Percentiles rank a stretch among this genome's conserved stretches.
Evolutionary conservation across 2,113 vertebrate genomes (phyloP).

Genomic region (Cyprinodon tularosa): DNA sequence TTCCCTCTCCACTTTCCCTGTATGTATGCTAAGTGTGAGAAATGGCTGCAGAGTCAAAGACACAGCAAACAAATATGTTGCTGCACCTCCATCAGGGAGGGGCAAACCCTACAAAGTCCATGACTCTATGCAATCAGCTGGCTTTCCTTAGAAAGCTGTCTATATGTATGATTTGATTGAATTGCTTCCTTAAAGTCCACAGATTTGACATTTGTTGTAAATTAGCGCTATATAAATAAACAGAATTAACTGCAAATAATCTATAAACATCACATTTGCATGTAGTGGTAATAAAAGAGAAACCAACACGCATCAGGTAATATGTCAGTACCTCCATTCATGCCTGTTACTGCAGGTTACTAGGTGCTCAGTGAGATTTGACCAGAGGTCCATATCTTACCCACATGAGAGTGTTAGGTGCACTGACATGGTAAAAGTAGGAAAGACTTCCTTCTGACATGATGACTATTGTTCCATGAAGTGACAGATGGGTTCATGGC

Average conservation of each 20-base stretch:
- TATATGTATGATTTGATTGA: too few relatives aligned
- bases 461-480: conserved; percentile 80
- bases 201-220: too few relatives aligned
- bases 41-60: too few relatives aligned
- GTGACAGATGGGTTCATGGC: conserved; percentile 84
- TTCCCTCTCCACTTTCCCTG: too few relatives aligned
- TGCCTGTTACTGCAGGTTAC: neutral
- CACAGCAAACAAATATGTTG: too few relatives aligned
- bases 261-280: neutral
- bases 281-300: neutral
- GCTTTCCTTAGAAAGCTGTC: too few relatives aligned
- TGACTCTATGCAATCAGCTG: too few relatives aligned
- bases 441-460: conserved; percentile 77
- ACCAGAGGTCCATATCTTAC: conserved; percentile 5
- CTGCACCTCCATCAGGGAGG: too few relatives aligned
- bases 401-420: conserved; percentile 7
- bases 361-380: conserved; percentile 12
- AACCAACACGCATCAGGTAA: conserved; percentile 4
- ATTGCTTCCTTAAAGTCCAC: too few relatives aligned
- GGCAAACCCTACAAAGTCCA: too few relatives aligned
- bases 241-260: neutral
- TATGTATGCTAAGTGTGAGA: too few relatives aligned
- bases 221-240: too few relatives aligned
- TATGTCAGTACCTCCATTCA: neutral
- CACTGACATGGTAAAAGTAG: conserved; percentile 76